A percentile compares a stretch with the other conserved stretches of the same genome.
Evolutionary conservation across 2,888 invertebrate species (phyloP).

Genomic region (Drosophila vallismaia): DNA sequence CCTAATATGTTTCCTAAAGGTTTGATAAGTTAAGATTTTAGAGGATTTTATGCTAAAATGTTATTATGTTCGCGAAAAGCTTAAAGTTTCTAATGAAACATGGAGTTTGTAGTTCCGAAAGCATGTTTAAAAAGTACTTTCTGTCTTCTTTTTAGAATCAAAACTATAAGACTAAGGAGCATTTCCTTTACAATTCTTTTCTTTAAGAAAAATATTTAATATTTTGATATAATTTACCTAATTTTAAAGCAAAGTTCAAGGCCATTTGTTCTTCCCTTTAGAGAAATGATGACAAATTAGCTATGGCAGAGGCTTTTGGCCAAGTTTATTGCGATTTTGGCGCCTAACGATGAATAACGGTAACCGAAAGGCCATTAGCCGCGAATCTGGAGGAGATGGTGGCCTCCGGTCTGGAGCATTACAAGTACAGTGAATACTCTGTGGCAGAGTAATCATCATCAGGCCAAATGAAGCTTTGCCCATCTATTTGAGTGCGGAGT

Average conservation of each 20-base stretch:
- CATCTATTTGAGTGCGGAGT: constrained; percentile 41
- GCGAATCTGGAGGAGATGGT: neutral
- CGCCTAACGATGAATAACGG: constrained; percentile 69
- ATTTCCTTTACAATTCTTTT: too few relatives aligned
- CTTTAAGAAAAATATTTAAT: too few relatives aligned
- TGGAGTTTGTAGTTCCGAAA: too few relatives aligned
- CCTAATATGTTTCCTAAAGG: too few relatives aligned
- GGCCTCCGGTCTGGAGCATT: too few relatives aligned
- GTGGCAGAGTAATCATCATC: constrained; percentile 61
- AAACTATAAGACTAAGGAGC: too few relatives aligned
- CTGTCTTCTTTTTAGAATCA: too few relatives aligned
- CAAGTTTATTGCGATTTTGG: constrained; percentile 63
- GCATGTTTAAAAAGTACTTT: too few relatives aligned
- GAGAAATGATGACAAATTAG: constrained; percentile 21
- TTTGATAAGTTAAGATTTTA: neutral
- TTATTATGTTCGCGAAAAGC: neutral
- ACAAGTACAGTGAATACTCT: neutral
- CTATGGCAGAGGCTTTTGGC: constrained; percentile 11
- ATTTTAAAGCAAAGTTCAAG: neutral
- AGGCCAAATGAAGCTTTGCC: constrained; percentile 51
- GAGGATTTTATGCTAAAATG: neutral
- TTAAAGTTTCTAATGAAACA: too few relatives aligned
- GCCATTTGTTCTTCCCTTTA: neutral
- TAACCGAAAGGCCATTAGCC: constrained; percentile 39
- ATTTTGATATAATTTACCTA: too few relatives aligned